phyloP scores from a whole-genome alignment of 1,140 invertebrate species.

The Caenorhabditis tropicalis region DNA sequence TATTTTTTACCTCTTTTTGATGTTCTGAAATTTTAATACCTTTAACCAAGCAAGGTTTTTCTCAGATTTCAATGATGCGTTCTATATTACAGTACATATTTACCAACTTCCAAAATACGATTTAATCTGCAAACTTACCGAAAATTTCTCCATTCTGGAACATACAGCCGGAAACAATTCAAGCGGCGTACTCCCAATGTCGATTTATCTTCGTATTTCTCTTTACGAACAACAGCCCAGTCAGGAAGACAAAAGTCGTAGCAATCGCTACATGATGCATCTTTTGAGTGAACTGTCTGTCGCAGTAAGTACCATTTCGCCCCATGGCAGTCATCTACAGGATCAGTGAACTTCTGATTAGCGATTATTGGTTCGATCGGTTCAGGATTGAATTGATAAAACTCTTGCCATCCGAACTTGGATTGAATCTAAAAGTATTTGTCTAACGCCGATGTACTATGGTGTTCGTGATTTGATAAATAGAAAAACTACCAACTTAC shows the following conservation, averaged over 20 bases:
- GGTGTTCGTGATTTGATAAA: no score
- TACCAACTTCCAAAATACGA: no score
- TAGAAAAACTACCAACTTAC: no score
- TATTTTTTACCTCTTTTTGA: no score
- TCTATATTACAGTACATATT: no score
- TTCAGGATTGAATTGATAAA: conserved; percentile 68
- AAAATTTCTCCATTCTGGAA: conserved; percentile 57
- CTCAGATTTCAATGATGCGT: no score
- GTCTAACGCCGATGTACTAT: no score
- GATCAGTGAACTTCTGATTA: conserved; percentile 61
- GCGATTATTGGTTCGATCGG: conserved; percentile 60
- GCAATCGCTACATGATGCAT: conserved; percentile 64
- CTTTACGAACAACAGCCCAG: conserved; percentile 67
- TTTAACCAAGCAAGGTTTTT: no score
- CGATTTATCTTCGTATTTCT: conserved; percentile 67
- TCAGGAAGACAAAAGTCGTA: conserved; percentile 71
- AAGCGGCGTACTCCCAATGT: conserved; percentile 56
- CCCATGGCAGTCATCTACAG: conserved; percentile 63
- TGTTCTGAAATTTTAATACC: no score
- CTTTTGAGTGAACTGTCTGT: conserved; percentile 68
- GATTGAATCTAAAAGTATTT: conserved; percentile 55
- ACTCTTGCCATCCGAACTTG: conserved; percentile 71
- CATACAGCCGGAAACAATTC: conserved; percentile 58
- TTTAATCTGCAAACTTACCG: no score
- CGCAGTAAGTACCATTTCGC: conserved; percentile 70